Percentiles rank a stretch among this genome's conserved stretches.
Evolutionary conservation across 2,888 invertebrate genomes (phyloP).

Genomic region (Diploptera punctata): DNA sequence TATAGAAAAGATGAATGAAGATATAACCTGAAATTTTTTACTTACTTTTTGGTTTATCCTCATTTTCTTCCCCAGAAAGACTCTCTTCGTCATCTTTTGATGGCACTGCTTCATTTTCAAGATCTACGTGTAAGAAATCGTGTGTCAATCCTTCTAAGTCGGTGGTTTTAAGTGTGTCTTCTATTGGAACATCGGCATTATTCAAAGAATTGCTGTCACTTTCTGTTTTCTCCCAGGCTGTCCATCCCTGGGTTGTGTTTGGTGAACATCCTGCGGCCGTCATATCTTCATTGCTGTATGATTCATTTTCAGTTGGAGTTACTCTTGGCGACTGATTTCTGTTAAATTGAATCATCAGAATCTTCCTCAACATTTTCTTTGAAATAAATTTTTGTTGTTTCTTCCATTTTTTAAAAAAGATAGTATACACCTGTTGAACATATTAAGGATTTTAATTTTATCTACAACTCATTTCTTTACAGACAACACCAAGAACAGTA

Average conservation of each 20-base stretch:
- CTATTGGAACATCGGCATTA: no score
- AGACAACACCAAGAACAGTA: no score
- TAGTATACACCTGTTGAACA: no score
- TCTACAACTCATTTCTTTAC: no score
- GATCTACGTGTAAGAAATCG: not conserved
- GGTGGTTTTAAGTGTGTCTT: not conserved
- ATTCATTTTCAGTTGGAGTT: not conserved
- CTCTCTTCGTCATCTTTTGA: not conserved
- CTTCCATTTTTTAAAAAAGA: no score
- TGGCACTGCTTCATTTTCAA: not conserved
- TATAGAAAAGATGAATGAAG: no score
- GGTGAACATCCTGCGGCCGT: not conserved
- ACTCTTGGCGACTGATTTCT: not conserved
- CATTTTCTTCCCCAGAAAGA: no score
- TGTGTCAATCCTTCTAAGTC: not conserved
- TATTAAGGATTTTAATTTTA: no score
- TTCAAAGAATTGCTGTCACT: no score
- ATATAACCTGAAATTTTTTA: no score
- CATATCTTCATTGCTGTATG: not conserved
- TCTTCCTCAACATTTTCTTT: not conserved
- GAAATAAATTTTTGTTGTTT: no score
- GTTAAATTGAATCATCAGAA: not conserved
- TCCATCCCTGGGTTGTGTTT: constrained; percentile 1
- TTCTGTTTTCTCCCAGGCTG: not conserved
- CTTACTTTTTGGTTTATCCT: no score